Evolutionary conservation across 2,888 invertebrate genomes (phyloP), one percentile per base, ranked within the genome.

Genomic region (Vanessa cardui): DNA sequence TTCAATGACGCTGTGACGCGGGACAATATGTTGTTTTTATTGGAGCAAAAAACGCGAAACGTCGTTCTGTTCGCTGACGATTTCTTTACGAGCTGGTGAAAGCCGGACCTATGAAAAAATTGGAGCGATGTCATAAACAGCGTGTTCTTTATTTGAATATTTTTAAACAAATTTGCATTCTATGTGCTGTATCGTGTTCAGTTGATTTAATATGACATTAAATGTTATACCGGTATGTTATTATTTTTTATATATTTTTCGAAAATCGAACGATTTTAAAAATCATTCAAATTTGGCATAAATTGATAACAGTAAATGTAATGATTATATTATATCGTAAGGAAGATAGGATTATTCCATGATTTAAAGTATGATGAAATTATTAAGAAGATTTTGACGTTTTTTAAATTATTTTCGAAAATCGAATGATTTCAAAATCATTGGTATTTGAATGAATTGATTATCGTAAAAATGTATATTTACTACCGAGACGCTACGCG

Each of bases 11-110:
- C 81, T 77, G 83, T 79, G 82, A 82, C 79, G 80, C 77, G 75
- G 74, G 74, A 78, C 81, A 78, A 75, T 80, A 79, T 73, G 76
- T 74, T 74, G 72, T 76, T 78, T 87, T 89, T 90, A 90, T 88
- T 90, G 82, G 80, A 78, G 86, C 87, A 89, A 90, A 90, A 91
- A 90, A 85, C 73, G 72, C 73, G 74, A 74, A 76, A 80, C 76
- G 12, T 39, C 39, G 39, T 12, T 12, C 39, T 39, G 83, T 82
- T 83, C 80, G 83, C 78, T 82, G 87, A 82, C 84, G 78, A 83
- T 83, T 79, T 81, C 77, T 83, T 81, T 78, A 77, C 70, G 72
- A 73, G 74, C 69, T 75, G 73, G 77, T 74, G 87, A 88, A 88
- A 87, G 83, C 78, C 73, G 74, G 73, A 73, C 73, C 71, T 71